Evolutionary conservation across 1,140 invertebrate genomes (phyloP).

Genomic region (Theocolax elegans): DNA sequence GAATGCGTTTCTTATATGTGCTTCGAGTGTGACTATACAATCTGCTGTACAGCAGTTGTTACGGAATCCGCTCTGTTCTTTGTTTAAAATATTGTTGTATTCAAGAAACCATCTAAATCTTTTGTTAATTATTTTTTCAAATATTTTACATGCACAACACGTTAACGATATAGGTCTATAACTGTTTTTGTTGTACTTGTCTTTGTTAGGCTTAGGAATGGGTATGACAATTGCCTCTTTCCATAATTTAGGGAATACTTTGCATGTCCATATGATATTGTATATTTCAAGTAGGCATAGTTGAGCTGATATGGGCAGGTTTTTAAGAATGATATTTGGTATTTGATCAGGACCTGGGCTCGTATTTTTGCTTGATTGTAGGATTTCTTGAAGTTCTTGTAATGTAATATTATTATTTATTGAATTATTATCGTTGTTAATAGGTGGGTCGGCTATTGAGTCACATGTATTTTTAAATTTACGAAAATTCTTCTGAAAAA

Average conservation of each 20-base stretch:
- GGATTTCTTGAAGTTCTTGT: constrained; percentile 15
- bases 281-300: constrained; percentile 44
- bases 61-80: constrained; percentile 39
- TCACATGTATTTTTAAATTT: not conserved
- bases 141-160: constrained; percentile 48
- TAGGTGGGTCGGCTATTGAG: too few species aligned
- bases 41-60: constrained; percentile 39
- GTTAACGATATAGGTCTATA: constrained; percentile 49
- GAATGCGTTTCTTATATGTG: constrained; percentile 40
- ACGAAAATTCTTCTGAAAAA: constrained; percentile 23
- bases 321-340: constrained; percentile 47
- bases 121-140: constrained; percentile 49
- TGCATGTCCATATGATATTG: constrained; percentile 46
- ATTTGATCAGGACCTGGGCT: constrained; percentile 47
- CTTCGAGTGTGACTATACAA: constrained; percentile 41
- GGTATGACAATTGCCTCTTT: constrained; percentile 52
- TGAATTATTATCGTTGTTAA: too few species aligned
- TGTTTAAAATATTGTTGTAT: constrained; percentile 39
- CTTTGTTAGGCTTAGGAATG: constrained; percentile 55
- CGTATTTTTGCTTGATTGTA: constrained; percentile 16
- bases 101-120: constrained; percentile 36
- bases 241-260: constrained; percentile 50
- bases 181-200: not conserved
- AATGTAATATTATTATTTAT: not conserved
- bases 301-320: constrained; percentile 39